A percentile compares a stretch with the other conserved stretches of the same genome.
Conservation (phyloP, 1,140 invertebrate genomes). For the Cherax destructor region DNA sequence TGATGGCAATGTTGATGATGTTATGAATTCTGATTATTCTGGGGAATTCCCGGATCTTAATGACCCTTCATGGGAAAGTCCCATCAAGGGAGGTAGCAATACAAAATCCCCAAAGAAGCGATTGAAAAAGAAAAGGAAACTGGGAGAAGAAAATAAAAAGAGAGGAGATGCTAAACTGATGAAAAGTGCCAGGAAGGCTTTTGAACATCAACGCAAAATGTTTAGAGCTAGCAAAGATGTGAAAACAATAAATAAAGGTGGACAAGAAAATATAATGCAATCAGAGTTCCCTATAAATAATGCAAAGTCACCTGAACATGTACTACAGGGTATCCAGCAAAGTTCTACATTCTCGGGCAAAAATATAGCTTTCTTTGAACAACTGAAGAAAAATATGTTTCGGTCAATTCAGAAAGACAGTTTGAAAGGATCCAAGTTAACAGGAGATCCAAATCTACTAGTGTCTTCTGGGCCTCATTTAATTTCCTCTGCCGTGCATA, state of each 20-base stretch:
- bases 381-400: too few relatives aligned
- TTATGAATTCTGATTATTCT: background rate
- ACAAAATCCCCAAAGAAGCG: background rate
- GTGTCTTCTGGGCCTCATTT: background rate
- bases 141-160: background rate
- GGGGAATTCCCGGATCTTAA: background rate
- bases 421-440: too few relatives aligned
- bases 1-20: background rate
- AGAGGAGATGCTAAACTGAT: background rate
- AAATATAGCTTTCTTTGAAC: background rate
- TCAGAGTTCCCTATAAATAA: background rate
- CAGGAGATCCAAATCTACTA: too few relatives aligned
- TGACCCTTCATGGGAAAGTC: background rate
- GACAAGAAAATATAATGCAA: background rate
- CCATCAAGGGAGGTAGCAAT: background rate
- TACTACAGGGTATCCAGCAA: background rate
- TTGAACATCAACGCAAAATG: background rate
- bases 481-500: background rate
- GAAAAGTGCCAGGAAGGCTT: background rate
- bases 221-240: background rate
- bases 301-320: background rate
- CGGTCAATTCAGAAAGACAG: too few relatives aligned
- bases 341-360: background rate
- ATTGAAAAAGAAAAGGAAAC: background rate
- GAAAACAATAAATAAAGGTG: background rate